Percentiles rank a stretch among this genome's conserved stretches.
These are phyloP conservation scores for Rutilus rutilus DNA, from an alignment of 2,113 vertebrate species.

Conservation along the genomic window DNA sequence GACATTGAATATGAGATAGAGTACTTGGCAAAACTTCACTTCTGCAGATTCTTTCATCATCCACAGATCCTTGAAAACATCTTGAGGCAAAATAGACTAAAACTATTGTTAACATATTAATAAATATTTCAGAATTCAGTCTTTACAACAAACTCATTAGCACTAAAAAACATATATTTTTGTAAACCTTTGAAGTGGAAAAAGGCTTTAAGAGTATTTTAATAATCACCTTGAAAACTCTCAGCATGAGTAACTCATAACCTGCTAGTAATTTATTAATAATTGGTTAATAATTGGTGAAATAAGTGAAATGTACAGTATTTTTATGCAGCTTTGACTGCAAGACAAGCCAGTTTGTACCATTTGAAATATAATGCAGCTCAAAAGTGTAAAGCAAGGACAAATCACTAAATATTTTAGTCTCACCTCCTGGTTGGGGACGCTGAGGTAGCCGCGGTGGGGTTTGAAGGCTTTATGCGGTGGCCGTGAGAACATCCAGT, in stretches of 20 bases:
- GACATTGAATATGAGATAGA: conserved; percentile 44
- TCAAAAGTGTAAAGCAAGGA: neutral
- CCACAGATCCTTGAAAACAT: conserved; percentile 7
- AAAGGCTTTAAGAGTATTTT: neutral
- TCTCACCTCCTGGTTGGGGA: conserved; percentile 92
- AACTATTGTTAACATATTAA: conserved; percentile 17
- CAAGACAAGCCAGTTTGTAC: neutral
- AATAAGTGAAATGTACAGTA: neutral
- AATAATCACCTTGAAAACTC: neutral
- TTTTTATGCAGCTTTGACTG: no score
- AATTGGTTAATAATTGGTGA: neutral
- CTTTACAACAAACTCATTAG: conserved; percentile 23
- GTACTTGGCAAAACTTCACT: neutral
- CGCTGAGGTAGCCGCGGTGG: conserved; percentile 89
- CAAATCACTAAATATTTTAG: neutral
- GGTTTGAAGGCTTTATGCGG: conserved; percentile 80
- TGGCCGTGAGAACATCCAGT: conserved; percentile 82
- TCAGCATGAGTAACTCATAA: neutral
- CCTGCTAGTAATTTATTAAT: neutral
- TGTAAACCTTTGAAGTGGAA: neutral
- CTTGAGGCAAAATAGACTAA: conserved; percentile 25
- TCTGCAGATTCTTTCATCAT: conserved; percentile 17
- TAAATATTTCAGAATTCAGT: conserved; percentile 17
- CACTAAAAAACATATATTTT: neutral
- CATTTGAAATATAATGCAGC: neutral